Evolutionary conservation across 2,888 invertebrate genomes (phyloP), one percentile per base, ranked within the genome.

Genomic region (Athetis lepigone): DNA sequence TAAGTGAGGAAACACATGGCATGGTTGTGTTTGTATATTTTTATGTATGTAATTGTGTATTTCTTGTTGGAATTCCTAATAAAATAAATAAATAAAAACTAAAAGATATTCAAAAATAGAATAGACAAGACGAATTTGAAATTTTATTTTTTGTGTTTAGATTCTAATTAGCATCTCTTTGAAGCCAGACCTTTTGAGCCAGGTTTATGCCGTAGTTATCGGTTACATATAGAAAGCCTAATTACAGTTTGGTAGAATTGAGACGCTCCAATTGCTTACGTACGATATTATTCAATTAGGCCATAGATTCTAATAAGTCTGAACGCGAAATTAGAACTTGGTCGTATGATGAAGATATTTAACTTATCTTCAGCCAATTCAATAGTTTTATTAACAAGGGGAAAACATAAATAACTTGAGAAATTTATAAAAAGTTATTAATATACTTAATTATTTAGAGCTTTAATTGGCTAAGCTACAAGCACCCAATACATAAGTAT

Each of bases 231-330:
- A 36, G 43, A 60, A 68, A 43, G 11, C 37, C 7, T n/a, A 33
- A 8, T 13, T 33, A 13, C 25, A 43, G 49, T 39, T 39, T 45
- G 62, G n/a, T 25, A 33, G 36, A 50, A 40, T 13, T 40, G 27
- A 45, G 49, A 50, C 40, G 49, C 57, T 57, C 50, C 65, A 40
- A 50, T 69, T 71, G 27, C 49, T 47, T 25, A 40, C 19, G 16
- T 25, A 40, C 19, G 16, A 56, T 43, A 13, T 39, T 21, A 56
- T 23, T 37, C 27, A 33, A 64, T 57, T 46, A 21, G 8, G 61
- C 45, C 51, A 39, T 21, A 36, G 49, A 29, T 59, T 68, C 37
- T 51, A 59, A 42, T 29, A 47, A 27, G 36, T 6, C 47, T 47
- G 21, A 23, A 9, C 16, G 16, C 6, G 6, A 68, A 58, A 42